Percentiles rank a stretch among this genome's conserved stretches.
These are phyloP conservation scores for Gisinianus flammeolus DNA, from an alignment of 2,888 invertebrate species.

Conservation along the genomic window DNA sequence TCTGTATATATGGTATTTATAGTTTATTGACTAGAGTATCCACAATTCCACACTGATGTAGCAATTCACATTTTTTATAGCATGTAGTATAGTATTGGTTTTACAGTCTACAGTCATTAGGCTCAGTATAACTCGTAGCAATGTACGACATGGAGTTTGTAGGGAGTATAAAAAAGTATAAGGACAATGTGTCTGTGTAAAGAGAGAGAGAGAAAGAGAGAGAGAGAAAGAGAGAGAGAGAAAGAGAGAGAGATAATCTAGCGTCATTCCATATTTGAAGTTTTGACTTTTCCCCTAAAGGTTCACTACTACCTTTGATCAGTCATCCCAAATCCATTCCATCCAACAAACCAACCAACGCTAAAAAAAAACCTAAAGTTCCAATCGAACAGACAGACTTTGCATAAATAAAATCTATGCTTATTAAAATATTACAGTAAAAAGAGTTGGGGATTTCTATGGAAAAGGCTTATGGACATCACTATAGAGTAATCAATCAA, in stretches of 20 bases:
- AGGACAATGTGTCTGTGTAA: background rate
- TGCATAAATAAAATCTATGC: conserved; percentile 40
- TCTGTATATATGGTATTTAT: background rate
- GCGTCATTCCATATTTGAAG: conserved; percentile 38
- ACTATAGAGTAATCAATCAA: conserved; percentile 45
- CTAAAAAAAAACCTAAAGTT: background rate
- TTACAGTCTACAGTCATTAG: no score
- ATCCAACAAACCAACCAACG: background rate
- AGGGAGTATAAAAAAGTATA: background rate
- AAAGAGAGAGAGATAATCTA: background rate
- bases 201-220: background rate
- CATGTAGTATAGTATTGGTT: no score
- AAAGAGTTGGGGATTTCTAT: conserved; percentile 39
- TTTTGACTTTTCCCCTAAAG: conserved; percentile 34
- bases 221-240: background rate
- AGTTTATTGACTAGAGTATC: background rate
- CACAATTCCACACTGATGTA: background rate
- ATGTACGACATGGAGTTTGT: no score
- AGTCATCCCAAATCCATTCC: conserved; percentile 13
- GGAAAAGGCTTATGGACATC: conserved; percentile 17
- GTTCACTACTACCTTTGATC: conserved; percentile 32
- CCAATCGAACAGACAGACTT: conserved; percentile 26
- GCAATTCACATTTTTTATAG: background rate
- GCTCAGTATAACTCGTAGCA: no score
- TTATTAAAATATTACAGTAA: conserved; percentile 38